These are phyloP conservation scores for Nomada hirtipes DNA, from an alignment of 2,888 invertebrate species.

Conservation along the genomic window DNA sequence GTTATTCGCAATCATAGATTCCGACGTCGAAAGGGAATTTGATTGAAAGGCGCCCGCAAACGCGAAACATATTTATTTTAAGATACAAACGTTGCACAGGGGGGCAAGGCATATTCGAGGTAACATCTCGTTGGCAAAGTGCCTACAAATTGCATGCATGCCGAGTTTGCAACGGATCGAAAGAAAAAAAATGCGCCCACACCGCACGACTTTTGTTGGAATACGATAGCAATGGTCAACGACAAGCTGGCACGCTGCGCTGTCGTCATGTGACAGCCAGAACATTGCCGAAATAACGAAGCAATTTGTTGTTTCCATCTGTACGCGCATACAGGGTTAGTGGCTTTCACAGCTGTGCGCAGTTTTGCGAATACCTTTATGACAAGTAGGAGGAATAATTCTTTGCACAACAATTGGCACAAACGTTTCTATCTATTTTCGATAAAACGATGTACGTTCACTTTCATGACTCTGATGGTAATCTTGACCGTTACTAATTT, in stretches of 20 bases:
- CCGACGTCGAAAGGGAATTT: background rate
- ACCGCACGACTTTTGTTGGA: conserved; percentile 22
- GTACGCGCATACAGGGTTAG: background rate
- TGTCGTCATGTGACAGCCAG: background rate
- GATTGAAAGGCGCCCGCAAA: background rate
- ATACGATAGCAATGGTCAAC: conserved; percentile 30
- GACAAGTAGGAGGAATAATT: background rate
- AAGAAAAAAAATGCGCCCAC: conserved; percentile 9
- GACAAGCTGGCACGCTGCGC: conserved; percentile 19
- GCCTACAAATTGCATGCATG: conserved; percentile 19
- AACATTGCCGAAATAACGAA: conserved; percentile 6
- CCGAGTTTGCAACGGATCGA: conserved; percentile 10
- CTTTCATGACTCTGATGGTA: too few species aligned
- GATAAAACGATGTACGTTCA: too few species aligned
- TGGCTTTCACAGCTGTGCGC: background rate
- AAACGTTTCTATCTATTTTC: background rate
- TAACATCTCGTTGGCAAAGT: conserved; percentile 13
- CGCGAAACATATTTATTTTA: conserved; percentile 12
- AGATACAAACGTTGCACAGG: conserved; percentile 1
- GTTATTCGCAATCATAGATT: too few species aligned
- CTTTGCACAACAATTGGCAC: conserved; percentile 6
- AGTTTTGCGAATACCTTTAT: background rate
- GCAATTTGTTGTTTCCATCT: background rate
- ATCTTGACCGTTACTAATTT: too few species aligned
- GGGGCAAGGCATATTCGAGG: conserved; percentile 7